phyloP scores from a whole-genome alignment of 2,888 invertebrate genomes.

The Dione juno region DNA sequence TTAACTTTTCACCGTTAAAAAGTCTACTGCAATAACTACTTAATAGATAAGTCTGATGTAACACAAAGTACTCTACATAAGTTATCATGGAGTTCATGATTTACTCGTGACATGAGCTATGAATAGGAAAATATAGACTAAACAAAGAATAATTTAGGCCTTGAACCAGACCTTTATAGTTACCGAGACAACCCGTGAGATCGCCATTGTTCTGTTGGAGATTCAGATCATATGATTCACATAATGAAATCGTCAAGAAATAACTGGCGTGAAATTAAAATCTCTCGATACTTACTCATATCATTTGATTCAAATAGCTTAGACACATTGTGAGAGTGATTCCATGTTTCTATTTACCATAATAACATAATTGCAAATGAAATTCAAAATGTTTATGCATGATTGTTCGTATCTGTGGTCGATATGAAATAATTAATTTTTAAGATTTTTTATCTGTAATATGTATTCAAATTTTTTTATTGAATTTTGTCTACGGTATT shows the following conservation, averaged over 20 bases:
- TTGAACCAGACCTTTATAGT: conserved; percentile 64
- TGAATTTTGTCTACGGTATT: conserved; percentile 15
- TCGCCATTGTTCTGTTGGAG: conserved; percentile 54
- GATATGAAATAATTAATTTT: background rate
- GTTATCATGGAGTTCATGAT: conserved; percentile 30
- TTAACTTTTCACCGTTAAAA: too few relatives aligned
- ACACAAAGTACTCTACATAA: conserved; percentile 15
- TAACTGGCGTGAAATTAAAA: conserved; percentile 43
- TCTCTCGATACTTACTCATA: conserved; percentile 31
- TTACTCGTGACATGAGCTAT: conserved; percentile 33
- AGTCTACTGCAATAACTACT: background rate
- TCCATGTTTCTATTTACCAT: conserved; percentile 6
- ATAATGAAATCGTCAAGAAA: conserved; percentile 46
- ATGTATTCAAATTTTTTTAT: background rate
- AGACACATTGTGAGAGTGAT: conserved; percentile 18
- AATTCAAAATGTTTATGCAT: background rate
- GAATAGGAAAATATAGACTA: conserved; percentile 36
- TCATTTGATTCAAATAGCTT: conserved; percentile 16
- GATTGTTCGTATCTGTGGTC: background rate
- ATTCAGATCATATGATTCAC: conserved; percentile 44
- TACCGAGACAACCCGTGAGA: conserved; percentile 56
- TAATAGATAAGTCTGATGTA: conserved; percentile 22
- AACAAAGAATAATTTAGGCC: conserved; percentile 47
- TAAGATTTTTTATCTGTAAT: background rate
- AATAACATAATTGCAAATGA: background rate